Evolutionary conservation across 2,797 vertebrate species (phyloP).

Genomic region (Micropoecilia bifurca): DNA sequence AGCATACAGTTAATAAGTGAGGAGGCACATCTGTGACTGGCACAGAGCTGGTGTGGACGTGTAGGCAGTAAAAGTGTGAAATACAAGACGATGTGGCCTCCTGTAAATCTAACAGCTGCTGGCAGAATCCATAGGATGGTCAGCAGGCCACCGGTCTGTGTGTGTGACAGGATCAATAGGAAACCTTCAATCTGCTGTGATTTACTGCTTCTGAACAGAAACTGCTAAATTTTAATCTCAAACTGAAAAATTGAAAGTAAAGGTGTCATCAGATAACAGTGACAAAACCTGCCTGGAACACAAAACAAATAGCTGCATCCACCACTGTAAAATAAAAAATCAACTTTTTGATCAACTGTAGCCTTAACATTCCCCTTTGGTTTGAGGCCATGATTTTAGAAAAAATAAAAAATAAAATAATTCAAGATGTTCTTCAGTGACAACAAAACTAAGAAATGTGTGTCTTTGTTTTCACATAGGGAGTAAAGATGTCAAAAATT

Average conservation of each 20-base stretch:
- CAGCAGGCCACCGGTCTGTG: background rate
- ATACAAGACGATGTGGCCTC: background rate
- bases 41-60: background rate
- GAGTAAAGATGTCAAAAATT: background rate
- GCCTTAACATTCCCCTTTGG: background rate
- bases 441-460: background rate
- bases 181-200: background rate
- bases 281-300: background rate
- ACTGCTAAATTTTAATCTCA: background rate
- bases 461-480: background rate
- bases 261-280: background rate
- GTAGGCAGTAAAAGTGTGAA: background rate
- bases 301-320: background rate
- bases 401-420: background rate
- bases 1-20: background rate
- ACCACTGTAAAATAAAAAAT: background rate
- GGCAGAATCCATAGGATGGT: slow-evolving; percentile 29
- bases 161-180: background rate
- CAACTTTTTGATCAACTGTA: background rate
- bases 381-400: background rate
- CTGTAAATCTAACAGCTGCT: background rate
- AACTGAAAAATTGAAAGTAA: background rate
- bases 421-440: background rate
- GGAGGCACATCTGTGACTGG: background rate
- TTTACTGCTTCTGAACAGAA: background rate